phyloP scores from a whole-genome alignment of 1,140 invertebrate species.

The Carposina sasakii region DNA sequence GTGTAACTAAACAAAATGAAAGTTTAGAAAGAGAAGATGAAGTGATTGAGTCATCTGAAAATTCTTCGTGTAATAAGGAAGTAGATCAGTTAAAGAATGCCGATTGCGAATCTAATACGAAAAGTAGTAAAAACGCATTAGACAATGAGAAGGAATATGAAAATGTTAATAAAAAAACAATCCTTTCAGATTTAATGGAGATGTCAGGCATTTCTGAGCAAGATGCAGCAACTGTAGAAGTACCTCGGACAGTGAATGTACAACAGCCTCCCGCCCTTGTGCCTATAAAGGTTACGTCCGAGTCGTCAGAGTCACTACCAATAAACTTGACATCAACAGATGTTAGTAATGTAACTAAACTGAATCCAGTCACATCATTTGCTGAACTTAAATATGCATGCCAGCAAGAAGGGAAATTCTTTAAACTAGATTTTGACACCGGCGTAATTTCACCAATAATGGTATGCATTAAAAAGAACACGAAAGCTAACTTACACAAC shows the following conservation, averaged over 20 bases:
- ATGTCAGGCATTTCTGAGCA: conserved; percentile 59
- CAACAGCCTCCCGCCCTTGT: not conserved
- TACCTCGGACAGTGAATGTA: not conserved
- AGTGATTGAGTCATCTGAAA: too few relatives aligned
- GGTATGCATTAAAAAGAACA: conserved; percentile 33
- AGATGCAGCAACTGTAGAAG: conserved; percentile 23
- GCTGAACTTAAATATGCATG: conserved; percentile 40
- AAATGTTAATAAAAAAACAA: conserved; percentile 22
- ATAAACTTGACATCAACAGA: not conserved
- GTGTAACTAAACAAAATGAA: too few relatives aligned
- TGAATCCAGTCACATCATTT: conserved; percentile 37
- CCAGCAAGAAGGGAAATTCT: conserved; percentile 35
- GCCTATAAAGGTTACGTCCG: not conserved
- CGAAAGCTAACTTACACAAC: conserved; percentile 10
- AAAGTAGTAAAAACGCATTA: not conserved
- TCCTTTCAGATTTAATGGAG: conserved; percentile 65
- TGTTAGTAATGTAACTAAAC: conserved; percentile 13
- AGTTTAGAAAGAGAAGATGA: too few relatives aligned
- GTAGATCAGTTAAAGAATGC: too few relatives aligned
- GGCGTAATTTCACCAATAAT: conserved; percentile 38
- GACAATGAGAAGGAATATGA: not conserved
- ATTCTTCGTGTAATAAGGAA: too few relatives aligned
- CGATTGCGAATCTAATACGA: not conserved
- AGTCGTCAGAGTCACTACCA: not conserved
- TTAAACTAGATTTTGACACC: conserved; percentile 38